phyloP scores from a whole-genome alignment of 2,797 vertebrate species.

The Sebastes vulpes region DNA sequence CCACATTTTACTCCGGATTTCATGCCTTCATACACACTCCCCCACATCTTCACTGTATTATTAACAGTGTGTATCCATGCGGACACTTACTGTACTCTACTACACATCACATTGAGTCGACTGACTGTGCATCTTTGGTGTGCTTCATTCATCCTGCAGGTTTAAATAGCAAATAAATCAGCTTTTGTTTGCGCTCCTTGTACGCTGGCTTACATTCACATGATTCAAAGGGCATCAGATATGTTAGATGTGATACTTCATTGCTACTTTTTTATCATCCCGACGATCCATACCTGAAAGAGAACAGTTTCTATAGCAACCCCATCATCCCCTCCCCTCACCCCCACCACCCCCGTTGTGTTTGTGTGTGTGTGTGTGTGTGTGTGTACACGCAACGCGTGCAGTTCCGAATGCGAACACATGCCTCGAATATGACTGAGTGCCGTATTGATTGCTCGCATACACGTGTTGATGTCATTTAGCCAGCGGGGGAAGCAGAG shows the following conservation, averaged over 20 bases:
- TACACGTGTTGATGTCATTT: slow-evolving; percentile 69
- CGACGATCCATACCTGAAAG: slow-evolving; percentile 77
- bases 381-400: slow-evolving; percentile 16
- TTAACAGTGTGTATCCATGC: slow-evolving; percentile 4
- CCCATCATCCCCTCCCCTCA: slow-evolving; percentile 51
- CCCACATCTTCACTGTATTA: slow-evolving; percentile 6
- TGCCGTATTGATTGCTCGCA: slow-evolving; percentile 65
- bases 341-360: slow-evolving; percentile 14
- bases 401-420: slow-evolving; percentile 29
- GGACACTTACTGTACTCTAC: neutral
- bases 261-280: slow-evolving; percentile 66
- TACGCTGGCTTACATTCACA: slow-evolving; percentile 11
- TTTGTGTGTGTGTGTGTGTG: neutral
- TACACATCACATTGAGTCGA: neutral
- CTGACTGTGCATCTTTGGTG: neutral
- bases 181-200: slow-evolving; percentile 31
- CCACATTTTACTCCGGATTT: neutral
- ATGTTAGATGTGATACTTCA: slow-evolving; percentile 53
- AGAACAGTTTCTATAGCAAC: slow-evolving; percentile 87
- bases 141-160: neutral
- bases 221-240: slow-evolving; percentile 62
- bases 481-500: slow-evolving; percentile 46
- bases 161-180: slow-evolving; percentile 5
- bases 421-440: slow-evolving; percentile 48
- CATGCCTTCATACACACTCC: slow-evolving; percentile 16